Percentiles rank a stretch among this genome's conserved stretches.
These are phyloP conservation scores for Amblyraja radiata DNA, from an alignment of 2,797 vertebrate species.

Conservation along the genomic window DNA sequence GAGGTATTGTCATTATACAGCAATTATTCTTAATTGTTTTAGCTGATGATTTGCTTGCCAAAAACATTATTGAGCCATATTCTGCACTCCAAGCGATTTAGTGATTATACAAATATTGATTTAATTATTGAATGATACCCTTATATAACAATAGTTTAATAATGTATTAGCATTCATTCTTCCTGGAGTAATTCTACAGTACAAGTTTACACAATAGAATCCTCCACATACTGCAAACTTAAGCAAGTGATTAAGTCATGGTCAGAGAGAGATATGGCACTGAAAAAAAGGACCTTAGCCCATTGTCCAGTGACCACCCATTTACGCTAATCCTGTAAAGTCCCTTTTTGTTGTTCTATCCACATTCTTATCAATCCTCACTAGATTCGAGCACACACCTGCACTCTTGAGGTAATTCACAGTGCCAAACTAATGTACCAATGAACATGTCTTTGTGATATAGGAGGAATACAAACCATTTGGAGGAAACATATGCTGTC, in stretches of 20 bases:
- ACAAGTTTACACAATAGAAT: background rate
- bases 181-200: background rate
- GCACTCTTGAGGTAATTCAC: too few species aligned
- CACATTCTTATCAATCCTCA: too few species aligned
- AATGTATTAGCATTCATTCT: slow-evolving; percentile 2
- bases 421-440: too few species aligned
- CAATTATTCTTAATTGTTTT: background rate
- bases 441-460: too few species aligned
- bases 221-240: background rate
- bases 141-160: background rate
- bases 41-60: background rate
- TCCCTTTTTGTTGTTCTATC: too few species aligned
- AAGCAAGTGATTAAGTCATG: background rate
- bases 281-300: too few species aligned
- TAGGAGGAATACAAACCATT: too few species aligned
- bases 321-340: too few species aligned
- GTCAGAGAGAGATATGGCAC: too few species aligned
- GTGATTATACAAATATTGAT: background rate
- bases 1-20: background rate
- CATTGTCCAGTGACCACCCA: too few species aligned
- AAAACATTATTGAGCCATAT: background rate
- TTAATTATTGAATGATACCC: background rate
- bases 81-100: background rate
- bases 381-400: too few species aligned
- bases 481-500: too few species aligned